These are phyloP conservation scores for Temnothorax unifasciatus DNA, from an alignment of 2,888 invertebrate genomes.

Conservation along the genomic window DNA sequence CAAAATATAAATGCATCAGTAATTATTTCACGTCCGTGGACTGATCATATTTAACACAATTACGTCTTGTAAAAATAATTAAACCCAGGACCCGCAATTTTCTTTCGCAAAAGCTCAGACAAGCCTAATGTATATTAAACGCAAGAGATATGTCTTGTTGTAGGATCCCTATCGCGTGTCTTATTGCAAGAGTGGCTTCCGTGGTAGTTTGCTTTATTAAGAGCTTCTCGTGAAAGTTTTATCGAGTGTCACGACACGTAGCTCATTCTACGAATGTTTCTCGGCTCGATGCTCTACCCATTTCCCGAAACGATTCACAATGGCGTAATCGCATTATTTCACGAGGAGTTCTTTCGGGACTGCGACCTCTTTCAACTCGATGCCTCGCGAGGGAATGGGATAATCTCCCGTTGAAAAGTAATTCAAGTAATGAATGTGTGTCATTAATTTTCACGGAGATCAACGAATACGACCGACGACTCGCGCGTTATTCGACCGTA, in stretches of 20 bases:
- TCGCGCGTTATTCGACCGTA: constrained; percentile 14
- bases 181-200: constrained; percentile 16
- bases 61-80: neutral
- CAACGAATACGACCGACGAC: neutral
- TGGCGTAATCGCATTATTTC: constrained; percentile 56
- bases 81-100: neutral
- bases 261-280: constrained; percentile 39
- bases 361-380: constrained; percentile 25
- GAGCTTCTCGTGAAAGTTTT: constrained; percentile 42
- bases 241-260: constrained; percentile 19
- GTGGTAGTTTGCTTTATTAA: constrained; percentile 32
- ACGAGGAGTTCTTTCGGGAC: constrained; percentile 18
- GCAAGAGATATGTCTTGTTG: neutral
- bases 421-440: constrained; percentile 44
- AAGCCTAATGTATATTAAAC: constrained; percentile 1
- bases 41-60: neutral
- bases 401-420: constrained; percentile 43
- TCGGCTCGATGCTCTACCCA: constrained; percentile 24
- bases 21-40: neutral
- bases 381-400: constrained; percentile 14
- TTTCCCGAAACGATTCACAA: constrained; percentile 54
- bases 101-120: neutral
- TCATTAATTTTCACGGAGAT: constrained; percentile 40
- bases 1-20: neutral
- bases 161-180: constrained; percentile 8